A percentile compares a stretch with the other conserved stretches of the same genome.
These are phyloP conservation scores for Felis catus DNA, from an alignment of 2,113 vertebrate species.

Conservation along the genomic window F.catus_Fca126_mat1.0 CM031420.1:21609001-21609500, in stretches of 20 bases:
- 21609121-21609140: not conserved
- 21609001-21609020: not conserved
- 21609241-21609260: not conserved
- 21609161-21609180: not conserved
- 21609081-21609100: not conserved
- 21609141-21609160: not conserved
- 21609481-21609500: not conserved
- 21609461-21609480: not conserved
- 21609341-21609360: not conserved
- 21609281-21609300: not conserved
- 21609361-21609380: not conserved
- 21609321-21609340: not conserved
- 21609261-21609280: not conserved
- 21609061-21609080: not conserved
- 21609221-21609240: not conserved
- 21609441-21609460: not conserved
- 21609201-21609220: not conserved
- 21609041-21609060: not conserved
- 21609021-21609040: not conserved
- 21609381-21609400: not conserved
- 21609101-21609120: not conserved
- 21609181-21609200: not conserved
- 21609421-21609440: not conserved
- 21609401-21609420: fast-evolving
- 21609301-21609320: not conserved